These are phyloP conservation scores for Lepus americanus DNA, from an alignment of 2,113 vertebrate genomes.

Conservation along the genomic window DNA sequence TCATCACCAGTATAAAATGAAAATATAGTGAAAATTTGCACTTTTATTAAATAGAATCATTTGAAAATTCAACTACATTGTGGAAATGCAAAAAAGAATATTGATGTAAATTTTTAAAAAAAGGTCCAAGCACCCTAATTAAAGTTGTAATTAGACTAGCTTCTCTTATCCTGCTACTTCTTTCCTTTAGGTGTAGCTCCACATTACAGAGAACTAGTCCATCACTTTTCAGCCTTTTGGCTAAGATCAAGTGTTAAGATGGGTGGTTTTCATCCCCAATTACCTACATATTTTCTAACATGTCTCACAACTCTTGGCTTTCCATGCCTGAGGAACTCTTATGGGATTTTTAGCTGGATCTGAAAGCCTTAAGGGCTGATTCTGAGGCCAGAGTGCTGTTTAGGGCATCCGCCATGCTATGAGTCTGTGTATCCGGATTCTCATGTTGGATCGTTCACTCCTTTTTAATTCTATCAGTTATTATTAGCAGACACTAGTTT, in stretches of 20 bases:
- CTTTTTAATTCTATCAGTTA: too few relatives aligned
- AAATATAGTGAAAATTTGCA: not conserved
- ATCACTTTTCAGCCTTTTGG: too few relatives aligned
- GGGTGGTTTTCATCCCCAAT: not conserved
- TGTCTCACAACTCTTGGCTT: not conserved
- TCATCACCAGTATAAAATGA: not conserved
- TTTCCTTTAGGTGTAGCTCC: not conserved
- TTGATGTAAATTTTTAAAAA: not conserved
- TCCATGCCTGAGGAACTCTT: too few relatives aligned
- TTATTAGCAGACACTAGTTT: too few relatives aligned
- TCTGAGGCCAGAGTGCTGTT: too few relatives aligned
- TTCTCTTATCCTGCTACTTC: not conserved
- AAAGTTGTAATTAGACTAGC: not conserved
- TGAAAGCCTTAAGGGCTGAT: too few relatives aligned
- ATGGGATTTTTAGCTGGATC: too few relatives aligned
- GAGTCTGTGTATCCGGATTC: too few relatives aligned
- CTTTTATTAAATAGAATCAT: not conserved
- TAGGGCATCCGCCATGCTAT: too few relatives aligned
- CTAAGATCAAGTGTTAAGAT: not conserved
- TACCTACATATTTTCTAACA: constrained; percentile 7
- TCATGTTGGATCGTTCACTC: too few relatives aligned
- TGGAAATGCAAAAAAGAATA: not conserved
- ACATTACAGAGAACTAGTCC: not conserved
- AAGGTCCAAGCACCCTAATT: not conserved
- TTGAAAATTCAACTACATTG: constrained; percentile 51